phyloP scores from a whole-genome alignment of 2,797 vertebrate species.

The Corythornis leucogaster region DNA sequence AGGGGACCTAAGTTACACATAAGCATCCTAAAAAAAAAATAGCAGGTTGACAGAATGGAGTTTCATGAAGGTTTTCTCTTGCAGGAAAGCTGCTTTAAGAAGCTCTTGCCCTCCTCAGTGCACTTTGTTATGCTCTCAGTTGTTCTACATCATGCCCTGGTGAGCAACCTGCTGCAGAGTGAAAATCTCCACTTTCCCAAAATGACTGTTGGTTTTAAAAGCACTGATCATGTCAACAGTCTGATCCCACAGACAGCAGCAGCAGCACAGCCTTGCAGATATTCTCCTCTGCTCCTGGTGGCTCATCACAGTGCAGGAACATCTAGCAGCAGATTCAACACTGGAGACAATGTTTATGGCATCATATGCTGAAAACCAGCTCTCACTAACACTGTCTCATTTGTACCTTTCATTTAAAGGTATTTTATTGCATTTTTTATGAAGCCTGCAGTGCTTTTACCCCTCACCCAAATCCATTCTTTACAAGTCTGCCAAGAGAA shows the following conservation, averaged over 20 bases:
- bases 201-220: not conserved
- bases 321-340: not conserved
- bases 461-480: not conserved
- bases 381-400: not conserved
- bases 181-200: not conserved
- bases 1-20: not conserved
- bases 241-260: not conserved
- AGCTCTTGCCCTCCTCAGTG: not conserved
- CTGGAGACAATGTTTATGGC: not conserved
- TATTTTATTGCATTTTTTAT: not conserved
- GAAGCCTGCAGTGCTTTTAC: not conserved
- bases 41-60: not conserved
- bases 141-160: not conserved
- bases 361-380: not conserved
- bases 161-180: not conserved
- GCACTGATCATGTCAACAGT: not conserved
- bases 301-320: rapidly evolving
- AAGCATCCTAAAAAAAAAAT: not conserved
- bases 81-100: not conserved
- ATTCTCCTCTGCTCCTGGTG: not conserved
- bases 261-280: not conserved
- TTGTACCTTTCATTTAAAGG: not conserved
- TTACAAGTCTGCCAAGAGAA: not conserved
- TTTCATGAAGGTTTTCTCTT: not conserved
- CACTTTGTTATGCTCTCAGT: not conserved